Conservation (phyloP, 2,113 vertebrate genomes). For the Archilochus colubris region DNA sequence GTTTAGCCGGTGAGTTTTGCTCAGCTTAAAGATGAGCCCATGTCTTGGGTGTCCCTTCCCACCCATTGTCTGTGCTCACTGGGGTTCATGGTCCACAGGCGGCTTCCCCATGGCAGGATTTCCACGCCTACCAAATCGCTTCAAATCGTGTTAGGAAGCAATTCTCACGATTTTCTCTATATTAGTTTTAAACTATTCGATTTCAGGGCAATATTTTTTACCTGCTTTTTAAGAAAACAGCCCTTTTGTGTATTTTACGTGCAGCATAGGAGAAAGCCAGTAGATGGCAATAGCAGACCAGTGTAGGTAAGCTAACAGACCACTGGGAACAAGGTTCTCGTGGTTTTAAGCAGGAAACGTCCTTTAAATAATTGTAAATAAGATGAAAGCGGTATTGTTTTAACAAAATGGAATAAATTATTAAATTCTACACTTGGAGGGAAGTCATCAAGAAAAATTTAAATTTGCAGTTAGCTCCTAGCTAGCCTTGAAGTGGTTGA, state of each 20-base stretch:
- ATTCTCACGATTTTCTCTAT: neutral
- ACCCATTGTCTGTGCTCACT: constrained; percentile 47
- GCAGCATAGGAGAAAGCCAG: constrained; percentile 46
- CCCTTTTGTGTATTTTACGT: neutral
- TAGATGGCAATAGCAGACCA: constrained; percentile 80
- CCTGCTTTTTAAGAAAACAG: neutral
- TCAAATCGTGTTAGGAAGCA: neutral
- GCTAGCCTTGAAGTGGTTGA: neutral
- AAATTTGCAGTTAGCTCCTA: constrained; percentile 32
- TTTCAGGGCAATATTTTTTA: neutral
- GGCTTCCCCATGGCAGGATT: constrained; percentile 35
- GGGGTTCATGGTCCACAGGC: constrained; percentile 17
- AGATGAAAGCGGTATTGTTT: constrained; percentile 41
- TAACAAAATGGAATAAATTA: constrained; percentile 34
- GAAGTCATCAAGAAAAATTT: neutral
- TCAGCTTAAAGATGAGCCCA: constrained; percentile 37
- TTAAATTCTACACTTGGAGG: constrained; percentile 20
- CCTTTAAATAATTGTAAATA: constrained; percentile 50
- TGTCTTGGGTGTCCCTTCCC: constrained; percentile 16
- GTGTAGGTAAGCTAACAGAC: neutral
- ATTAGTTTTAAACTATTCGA: neutral
- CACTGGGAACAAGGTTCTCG: neutral
- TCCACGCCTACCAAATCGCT: constrained; percentile 31
- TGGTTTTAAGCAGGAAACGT: constrained; percentile 33
- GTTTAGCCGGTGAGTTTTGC: constrained; percentile 50